Evolutionary conservation across 2,797 vertebrate genomes (phyloP), one percentile per base, ranked within the genome.

Genomic region (Xiphorhynchus erythropygius): DNA sequence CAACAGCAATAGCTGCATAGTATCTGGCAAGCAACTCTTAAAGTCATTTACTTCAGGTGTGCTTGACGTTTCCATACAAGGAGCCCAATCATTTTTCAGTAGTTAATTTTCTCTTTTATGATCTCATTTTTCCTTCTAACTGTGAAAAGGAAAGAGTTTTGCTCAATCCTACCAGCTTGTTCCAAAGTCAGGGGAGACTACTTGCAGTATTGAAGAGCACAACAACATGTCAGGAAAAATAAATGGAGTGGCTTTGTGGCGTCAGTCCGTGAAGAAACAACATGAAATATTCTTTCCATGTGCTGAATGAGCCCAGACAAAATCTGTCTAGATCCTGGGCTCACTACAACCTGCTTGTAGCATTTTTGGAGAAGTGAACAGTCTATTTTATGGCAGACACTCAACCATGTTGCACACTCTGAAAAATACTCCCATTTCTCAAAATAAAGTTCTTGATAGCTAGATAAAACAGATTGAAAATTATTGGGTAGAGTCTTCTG

Each of bases 231-330:
- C 93, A 94, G 44, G 67, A 42, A 82, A 93, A 93, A 96, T 49
- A 95, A 92, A 93, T 86, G 28, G 87, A 92, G 85, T 69, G 89
- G 73, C 46, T 94, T 87, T 91, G 73, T 69, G 62, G 53, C 80
- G 87, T 92, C 73, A 85, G 57, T 68, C 89, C 55, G 50, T 23
- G 79, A 88, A 94, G 76, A 96, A 95, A 70, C 8, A 49, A 87
- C 57, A 78, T 75, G 56, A 93, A 95, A 78, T 94, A 73, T 47
- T 95, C 96, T 89, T 95, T 94, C 89, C 81, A 75, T 83, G 82
- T 84, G 76, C 60, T 62, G 84, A 93, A 87, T 59, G 53, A 94
- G 9, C 50, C 76, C 79, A 96, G 91, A 95, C 65, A 95, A 90
- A 92, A 86, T 81, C 82, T 87, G 50, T 90, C 84, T 37, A 68